Conservation (phyloP, 1,140 invertebrate species). For the Heliconius nattereri region DNA sequence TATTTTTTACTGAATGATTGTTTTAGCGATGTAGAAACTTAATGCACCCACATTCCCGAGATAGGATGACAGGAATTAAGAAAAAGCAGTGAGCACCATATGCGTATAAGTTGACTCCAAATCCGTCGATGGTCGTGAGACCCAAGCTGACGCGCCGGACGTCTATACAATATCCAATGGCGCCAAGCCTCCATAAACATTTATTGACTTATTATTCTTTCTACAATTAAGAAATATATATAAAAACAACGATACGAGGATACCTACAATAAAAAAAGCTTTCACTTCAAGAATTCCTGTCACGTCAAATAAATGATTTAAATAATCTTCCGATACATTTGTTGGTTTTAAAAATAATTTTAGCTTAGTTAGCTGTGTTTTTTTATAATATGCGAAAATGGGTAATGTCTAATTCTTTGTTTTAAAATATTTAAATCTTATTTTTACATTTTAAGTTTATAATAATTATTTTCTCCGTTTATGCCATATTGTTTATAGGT, state of each 20-base stretch:
- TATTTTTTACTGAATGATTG: background rate
- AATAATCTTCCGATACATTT: background rate
- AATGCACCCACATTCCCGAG: conserved; percentile 32
- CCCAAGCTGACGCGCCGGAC: conserved; percentile 29
- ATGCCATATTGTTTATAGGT: background rate
- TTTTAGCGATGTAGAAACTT: background rate
- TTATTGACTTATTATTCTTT: conserved; percentile 19
- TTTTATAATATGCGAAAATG: too few relatives aligned
- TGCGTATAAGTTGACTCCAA: conserved; percentile 44
- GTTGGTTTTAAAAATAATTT: too few relatives aligned
- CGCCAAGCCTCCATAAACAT: conserved; percentile 32
- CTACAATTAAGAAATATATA: conserved; percentile 9
- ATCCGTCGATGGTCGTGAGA: conserved; percentile 46
- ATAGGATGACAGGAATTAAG: conserved; percentile 36
- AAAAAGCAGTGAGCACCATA: conserved; percentile 51
- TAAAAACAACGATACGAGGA: background rate
- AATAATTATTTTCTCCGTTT: background rate
- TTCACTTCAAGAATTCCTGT: background rate
- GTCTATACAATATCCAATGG: conserved; percentile 33
- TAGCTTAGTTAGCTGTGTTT: too few relatives aligned
- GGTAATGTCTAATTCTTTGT: too few relatives aligned
- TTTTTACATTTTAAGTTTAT: background rate
- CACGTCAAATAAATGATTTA: background rate
- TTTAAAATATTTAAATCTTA: too few relatives aligned
- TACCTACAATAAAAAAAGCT: background rate